Evolutionary conservation across 2,888 invertebrate species (phyloP).

Genomic region (Oscheius sp.): DNA sequence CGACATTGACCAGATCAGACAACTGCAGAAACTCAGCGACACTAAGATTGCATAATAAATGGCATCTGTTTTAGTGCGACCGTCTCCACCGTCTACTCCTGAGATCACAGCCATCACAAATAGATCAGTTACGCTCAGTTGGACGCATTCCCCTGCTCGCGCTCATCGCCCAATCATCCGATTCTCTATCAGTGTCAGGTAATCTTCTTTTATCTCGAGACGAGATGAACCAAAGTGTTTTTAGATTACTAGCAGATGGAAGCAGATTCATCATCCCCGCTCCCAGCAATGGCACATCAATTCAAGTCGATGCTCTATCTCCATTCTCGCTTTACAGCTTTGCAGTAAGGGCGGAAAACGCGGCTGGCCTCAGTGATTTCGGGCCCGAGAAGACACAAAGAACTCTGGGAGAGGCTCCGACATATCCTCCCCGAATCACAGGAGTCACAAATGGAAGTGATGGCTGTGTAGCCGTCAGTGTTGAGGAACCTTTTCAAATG

Average conservation of each 20-base stretch:
- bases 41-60: neutral
- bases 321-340: constrained; percentile 58
- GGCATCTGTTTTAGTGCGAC: constrained; percentile 60
- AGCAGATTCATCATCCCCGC: constrained; percentile 59
- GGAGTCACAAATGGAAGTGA: constrained; percentile 58
- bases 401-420: constrained; percentile 66
- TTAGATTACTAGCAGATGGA: constrained; percentile 28
- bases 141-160: constrained; percentile 64
- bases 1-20: constrained; percentile 4
- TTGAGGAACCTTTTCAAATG: constrained; percentile 48
- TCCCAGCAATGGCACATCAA: constrained; percentile 61
- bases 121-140: constrained; percentile 65
- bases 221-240: neutral
- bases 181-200: constrained; percentile 39
- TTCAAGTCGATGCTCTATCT: constrained; percentile 60
- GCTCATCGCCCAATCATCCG: constrained; percentile 56
- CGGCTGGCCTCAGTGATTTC: constrained; percentile 68
- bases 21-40: neutral
- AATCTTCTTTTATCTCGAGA: neutral
- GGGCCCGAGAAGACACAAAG: constrained; percentile 65
- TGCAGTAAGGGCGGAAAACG: constrained; percentile 68
- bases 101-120: constrained; percentile 62
- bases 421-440: constrained; percentile 53
- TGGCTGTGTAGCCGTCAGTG: constrained; percentile 61
- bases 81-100: constrained; percentile 69